Evolutionary conservation across 2,888 invertebrate species (phyloP).

Genomic region (Mactromeris polynyma): DNA sequence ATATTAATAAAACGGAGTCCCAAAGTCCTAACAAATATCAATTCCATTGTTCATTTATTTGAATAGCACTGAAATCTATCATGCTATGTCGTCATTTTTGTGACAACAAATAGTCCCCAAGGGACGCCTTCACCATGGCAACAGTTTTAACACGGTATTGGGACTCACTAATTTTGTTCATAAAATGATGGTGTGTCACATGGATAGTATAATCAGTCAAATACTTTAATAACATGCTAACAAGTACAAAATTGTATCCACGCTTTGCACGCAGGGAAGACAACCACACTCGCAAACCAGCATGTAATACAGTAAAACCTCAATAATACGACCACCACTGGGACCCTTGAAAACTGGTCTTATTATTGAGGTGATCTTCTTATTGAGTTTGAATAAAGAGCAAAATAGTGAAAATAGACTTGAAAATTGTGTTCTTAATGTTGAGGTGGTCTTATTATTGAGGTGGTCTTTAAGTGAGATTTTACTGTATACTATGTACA

Average conservation of each 20-base stretch:
- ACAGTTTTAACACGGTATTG: conserved; percentile 28
- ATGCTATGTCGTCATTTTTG: conserved; percentile 27
- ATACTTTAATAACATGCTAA: background rate
- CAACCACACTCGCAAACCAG: no score
- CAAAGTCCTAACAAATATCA: conserved; percentile 40
- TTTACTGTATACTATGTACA: no score
- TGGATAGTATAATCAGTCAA: background rate
- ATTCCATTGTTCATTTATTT: conserved; percentile 61
- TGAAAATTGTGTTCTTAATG: no score
- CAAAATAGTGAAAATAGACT: no score
- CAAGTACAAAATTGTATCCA: background rate
- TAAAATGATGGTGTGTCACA: background rate
- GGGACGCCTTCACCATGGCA: conserved; percentile 60
- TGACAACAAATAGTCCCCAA: conserved; percentile 55
- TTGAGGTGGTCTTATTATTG: no score
- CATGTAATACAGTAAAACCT: no score
- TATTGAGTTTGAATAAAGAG: no score
- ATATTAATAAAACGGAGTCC: conserved; percentile 73
- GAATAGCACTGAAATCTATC: conserved; percentile 66
- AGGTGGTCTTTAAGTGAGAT: no score
- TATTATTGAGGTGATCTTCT: no score
- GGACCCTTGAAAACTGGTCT: no score
- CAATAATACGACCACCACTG: no score
- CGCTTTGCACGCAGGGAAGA: no score
- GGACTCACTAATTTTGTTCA: background rate